Evolutionary conservation across 2,113 vertebrate genomes (phyloP).

Genomic region (Muntiacus muntjak): DNA sequence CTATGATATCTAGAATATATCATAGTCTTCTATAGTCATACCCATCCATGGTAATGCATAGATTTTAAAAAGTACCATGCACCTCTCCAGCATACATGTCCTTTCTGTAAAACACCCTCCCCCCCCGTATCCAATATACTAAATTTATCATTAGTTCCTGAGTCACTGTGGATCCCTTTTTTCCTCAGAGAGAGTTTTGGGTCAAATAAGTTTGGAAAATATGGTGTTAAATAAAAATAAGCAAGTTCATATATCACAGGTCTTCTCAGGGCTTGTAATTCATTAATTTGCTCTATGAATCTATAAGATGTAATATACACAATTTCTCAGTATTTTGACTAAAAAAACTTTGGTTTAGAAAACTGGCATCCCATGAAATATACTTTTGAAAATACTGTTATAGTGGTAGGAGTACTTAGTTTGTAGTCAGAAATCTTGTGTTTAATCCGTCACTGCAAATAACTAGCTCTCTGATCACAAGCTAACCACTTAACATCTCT

Average conservation of each 20-base stretch:
- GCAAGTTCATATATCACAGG: neutral
- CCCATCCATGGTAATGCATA: neutral
- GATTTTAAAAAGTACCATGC: neutral
- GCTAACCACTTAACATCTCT: neutral
- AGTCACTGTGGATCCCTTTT: neutral
- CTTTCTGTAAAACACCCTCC: neutral
- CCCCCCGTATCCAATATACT: neutral
- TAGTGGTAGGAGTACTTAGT: neutral
- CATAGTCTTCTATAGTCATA: neutral
- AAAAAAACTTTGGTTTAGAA: neutral
- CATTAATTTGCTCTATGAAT: neutral
- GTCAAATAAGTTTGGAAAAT: neutral
- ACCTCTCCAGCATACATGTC: neutral
- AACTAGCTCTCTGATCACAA: neutral
- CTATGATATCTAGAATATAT: neutral
- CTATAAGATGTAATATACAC: neutral
- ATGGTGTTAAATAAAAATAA: neutral
- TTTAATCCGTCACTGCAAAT: neutral
- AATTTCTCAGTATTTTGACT: neutral
- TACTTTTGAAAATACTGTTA: neutral
- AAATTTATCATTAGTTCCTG: neutral
- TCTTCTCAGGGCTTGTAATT: neutral
- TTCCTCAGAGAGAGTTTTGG: neutral
- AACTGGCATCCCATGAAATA: neutral
- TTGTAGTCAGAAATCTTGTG: neutral